These are phyloP conservation scores for Oceanites oceanicus DNA, from an alignment of 2,113 vertebrate species.

Conservation along the genomic window DNA sequence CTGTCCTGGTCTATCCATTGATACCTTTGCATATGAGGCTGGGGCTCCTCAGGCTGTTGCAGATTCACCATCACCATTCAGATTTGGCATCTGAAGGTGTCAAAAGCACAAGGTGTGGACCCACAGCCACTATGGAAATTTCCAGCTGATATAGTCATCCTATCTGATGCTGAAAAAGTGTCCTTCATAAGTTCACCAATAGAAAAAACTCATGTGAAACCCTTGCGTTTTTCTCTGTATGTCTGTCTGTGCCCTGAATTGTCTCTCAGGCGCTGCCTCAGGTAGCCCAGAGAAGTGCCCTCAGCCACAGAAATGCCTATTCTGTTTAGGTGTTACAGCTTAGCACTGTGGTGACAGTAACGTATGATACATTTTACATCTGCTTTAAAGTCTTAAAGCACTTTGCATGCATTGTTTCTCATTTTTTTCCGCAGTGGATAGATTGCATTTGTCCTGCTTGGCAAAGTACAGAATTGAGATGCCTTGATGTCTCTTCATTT, in stretches of 20 bases:
- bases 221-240: neutral
- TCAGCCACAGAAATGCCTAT: neutral
- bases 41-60: neutral
- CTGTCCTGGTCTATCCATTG: neutral
- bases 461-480: neutral
- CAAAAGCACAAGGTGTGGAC: neutral
- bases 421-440: neutral
- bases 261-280: neutral
- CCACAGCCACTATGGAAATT: neutral
- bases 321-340: neutral
- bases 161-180: neutral
- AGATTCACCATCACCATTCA: neutral
- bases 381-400: neutral
- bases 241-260: neutral
- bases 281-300: neutral
- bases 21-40: neutral
- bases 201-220: neutral
- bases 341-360: neutral
- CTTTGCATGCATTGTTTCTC: neutral
- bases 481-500: neutral
- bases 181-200: neutral
- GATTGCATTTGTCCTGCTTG: neutral
- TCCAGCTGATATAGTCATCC: neutral
- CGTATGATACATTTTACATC: neutral
- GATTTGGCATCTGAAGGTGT: neutral